Base-by-base conservation (phyloP, 2,113 vertebrate genomes). In the Symphodus melops region DNA sequence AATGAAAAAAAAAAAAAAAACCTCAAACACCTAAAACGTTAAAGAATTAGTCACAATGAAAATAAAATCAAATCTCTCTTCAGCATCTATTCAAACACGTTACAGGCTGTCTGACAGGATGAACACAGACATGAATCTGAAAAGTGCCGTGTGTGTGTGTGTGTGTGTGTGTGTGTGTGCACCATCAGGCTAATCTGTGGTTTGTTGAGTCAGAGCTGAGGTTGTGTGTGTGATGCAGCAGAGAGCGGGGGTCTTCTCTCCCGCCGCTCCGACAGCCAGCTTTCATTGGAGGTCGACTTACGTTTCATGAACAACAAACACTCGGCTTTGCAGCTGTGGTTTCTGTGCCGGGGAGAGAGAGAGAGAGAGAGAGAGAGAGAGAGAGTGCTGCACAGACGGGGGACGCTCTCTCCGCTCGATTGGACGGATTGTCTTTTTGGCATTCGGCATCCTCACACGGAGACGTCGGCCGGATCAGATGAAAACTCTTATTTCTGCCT, bases 231-330 rank as follows among this genome's bases (percentile, higher is more conserved):
- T 17, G 72, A 52, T 52, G 48, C 33, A 39, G 72, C 23, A 3
- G 56, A 20, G 74, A 90, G 73, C 57, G 44, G 60, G 60, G 42
- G 28, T 56, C 72, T 62, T 72, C 63, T 4, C 75, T 81, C 75
- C 36, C 10, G 37, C 13, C 1, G 68, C 57, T 83, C 46, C 23
- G 70, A 81, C 78, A 54, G 53, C 9, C 0, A 73, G 78, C 68
- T 55, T 78, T 82, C 33, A 65, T 83, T 82, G 65, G 20, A 72
- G 64, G 77, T 69, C 69, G 3, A 4, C 76, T 81, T 75, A 21
- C 48, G 54, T 56, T 76, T 83, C 62, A 79, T 66, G 51, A 69
- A 86, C 79, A 91, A 88, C 77, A 81, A 88, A 88, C 89, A 85
- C n/a, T 21, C 9, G 42, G 17, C 57, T 55, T 0, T 55, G 68